phyloP scores from a whole-genome alignment of 2,888 invertebrate genomes.

The Diarsia dahlii region DNA sequence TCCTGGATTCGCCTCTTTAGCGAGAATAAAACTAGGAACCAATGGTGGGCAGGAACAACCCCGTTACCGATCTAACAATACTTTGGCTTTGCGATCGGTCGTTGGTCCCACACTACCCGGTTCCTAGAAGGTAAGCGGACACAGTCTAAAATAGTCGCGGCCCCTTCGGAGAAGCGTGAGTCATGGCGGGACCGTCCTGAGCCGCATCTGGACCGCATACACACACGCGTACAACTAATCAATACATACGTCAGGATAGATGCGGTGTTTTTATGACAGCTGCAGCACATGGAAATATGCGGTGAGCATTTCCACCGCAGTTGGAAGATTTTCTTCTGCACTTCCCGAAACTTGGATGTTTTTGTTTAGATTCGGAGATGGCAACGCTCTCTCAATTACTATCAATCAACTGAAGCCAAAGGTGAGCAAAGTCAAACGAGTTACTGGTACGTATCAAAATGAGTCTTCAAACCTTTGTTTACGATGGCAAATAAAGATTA shows the following conservation, averaged over 20 bases:
- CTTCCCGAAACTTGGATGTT: neutral
- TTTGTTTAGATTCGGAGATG: conserved; percentile 7
- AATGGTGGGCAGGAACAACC: conserved; percentile 80
- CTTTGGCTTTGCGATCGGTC: conserved; percentile 86
- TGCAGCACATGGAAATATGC: conserved; percentile 36
- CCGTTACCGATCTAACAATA: conserved; percentile 89
- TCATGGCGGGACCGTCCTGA: conserved; percentile 85
- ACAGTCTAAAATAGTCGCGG: conserved; percentile 89
- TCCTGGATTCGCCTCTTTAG: conserved; percentile 77
- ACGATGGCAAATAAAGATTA: neutral
- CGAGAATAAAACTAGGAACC: conserved; percentile 84
- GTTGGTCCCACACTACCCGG: conserved; percentile 87
- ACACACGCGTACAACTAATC: conserved; percentile 68
- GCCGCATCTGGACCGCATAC: conserved; percentile 85
- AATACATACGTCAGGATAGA: conserved; percentile 59
- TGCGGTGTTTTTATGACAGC: conserved; percentile 56
- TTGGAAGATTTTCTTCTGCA: conserved; percentile 12
- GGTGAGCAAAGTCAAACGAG: conserved; percentile 11
- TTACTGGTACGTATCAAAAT: neutral
- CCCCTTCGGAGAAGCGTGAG: conserved; percentile 88
- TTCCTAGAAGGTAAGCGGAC: conserved; percentile 91
- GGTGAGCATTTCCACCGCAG: conserved; percentile 1
- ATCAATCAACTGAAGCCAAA: conserved; percentile 14
- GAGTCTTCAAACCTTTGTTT: neutral
- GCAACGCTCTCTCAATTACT: conserved; percentile 15